These are phyloP conservation scores for Pocillopora verrucosa DNA, from an alignment of 64 coral and sea anemone genomes.

Conservation along the genomic window DNA sequence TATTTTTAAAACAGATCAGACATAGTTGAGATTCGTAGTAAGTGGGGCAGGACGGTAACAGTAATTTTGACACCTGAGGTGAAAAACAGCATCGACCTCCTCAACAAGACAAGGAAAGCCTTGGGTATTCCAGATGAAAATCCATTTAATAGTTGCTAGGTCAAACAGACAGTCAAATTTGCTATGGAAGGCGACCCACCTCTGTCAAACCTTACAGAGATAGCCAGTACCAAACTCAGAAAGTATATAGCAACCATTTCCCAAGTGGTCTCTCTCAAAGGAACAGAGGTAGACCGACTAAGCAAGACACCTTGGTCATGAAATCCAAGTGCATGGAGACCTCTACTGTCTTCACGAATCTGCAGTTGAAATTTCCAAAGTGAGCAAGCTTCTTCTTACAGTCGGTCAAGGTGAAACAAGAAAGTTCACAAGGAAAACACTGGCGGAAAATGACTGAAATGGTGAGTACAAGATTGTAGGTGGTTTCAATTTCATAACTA, in stretches of 20 bases:
- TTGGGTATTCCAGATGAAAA: not conserved
- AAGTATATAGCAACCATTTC: slow-evolving; percentile 47
- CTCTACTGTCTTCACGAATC: too few species aligned
- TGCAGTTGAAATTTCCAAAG: too few species aligned
- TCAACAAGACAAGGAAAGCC: not conserved
- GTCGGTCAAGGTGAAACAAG: too few species aligned
- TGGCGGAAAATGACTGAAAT: not conserved
- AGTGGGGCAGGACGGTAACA: not conserved
- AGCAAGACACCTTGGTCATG: slow-evolving; percentile 56
- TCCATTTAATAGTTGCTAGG: not conserved
- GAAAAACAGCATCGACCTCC: not conserved
- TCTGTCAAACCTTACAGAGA: not conserved
- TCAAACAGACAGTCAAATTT: not conserved
- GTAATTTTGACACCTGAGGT: not conserved
- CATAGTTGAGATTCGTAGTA: slow-evolving; percentile 34
- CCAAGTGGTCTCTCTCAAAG: slow-evolving; percentile 2
- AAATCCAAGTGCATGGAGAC: too few species aligned
- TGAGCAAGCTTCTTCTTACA: too few species aligned
- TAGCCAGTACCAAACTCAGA: slow-evolving; percentile 52
- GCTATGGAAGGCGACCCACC: too few species aligned
- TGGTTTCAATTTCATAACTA: too few species aligned
- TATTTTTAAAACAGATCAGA: slow-evolving; percentile 9
- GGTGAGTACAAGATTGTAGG: not conserved
- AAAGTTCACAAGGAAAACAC: not conserved
- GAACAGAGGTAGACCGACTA: slow-evolving; percentile 51